Evolutionary conservation across 2,113 vertebrate species (phyloP).

Genomic region (Charina bottae): DNA sequence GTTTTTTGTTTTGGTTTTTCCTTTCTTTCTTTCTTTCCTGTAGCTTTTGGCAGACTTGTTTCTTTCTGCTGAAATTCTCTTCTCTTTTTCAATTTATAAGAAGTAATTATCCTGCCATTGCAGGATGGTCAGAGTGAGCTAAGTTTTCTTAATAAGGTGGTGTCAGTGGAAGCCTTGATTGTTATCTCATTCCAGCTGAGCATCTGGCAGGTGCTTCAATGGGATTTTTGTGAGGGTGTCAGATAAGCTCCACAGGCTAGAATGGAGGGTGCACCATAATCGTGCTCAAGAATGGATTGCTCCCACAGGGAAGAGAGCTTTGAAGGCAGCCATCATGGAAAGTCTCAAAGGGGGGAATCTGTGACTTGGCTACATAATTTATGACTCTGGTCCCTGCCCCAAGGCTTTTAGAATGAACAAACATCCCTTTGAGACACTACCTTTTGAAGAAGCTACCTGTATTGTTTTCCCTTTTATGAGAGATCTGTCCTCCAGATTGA

Average conservation of each 20-base stretch:
- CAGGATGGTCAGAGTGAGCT: constrained; percentile 9
- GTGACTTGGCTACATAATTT: not conserved
- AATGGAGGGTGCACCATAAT: not conserved
- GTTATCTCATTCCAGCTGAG: not conserved
- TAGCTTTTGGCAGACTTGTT: constrained; percentile 17
- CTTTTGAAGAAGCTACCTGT: not conserved
- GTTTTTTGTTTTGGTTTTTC: not conserved
- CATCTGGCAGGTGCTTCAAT: not conserved
- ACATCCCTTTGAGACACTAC: not conserved
- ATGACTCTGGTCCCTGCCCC: not conserved
- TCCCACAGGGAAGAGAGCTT: not conserved
- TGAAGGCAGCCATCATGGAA: not conserved
- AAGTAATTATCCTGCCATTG: constrained; percentile 39
- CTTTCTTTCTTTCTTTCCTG: not conserved
- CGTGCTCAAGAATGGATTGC: not conserved
- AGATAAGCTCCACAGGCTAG: not conserved
- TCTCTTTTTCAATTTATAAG: constrained; percentile 36
- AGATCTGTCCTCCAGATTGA: not conserved
- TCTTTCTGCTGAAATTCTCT: constrained; percentile 19
- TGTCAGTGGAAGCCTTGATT: constrained; percentile 25
- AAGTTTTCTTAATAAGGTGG: constrained; percentile 25
- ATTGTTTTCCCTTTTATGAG: not conserved
- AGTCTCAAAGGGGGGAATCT: not conserved
- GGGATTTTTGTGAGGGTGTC: not conserved
- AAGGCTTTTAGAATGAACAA: not conserved